A percentile compares a stretch with the other conserved stretches of the same genome.
These are phyloP conservation scores for Cheilosia vernalis DNA, from an alignment of 2,888 invertebrate genomes.

Conservation along the genomic window DNA sequence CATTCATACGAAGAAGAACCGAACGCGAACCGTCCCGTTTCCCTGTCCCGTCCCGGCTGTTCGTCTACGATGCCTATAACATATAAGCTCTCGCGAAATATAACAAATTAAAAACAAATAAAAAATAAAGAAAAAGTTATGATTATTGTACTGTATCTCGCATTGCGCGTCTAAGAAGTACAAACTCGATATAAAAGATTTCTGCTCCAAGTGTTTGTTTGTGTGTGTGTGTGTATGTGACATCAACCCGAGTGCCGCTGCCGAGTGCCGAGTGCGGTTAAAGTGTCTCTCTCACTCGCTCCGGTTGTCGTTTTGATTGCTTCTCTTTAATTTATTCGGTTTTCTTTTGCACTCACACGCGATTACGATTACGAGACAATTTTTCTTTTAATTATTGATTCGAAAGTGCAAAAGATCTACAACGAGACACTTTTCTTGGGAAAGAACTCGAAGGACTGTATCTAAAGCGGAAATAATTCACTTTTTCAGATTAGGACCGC, in stretches of 20 bases:
- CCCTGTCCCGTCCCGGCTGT: neutral
- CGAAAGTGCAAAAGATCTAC: conserved; percentile 63
- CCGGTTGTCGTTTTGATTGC: conserved; percentile 50
- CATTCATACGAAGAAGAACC: conserved; percentile 9
- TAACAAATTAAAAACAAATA: conserved; percentile 56
- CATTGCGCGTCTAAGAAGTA: conserved; percentile 72
- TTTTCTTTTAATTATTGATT: conserved; percentile 71
- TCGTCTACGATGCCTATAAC: neutral
- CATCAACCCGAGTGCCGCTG: conserved; percentile 24
- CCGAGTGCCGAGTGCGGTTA: conserved; percentile 15
- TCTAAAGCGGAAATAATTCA: conserved; percentile 49
- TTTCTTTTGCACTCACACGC: conserved; percentile 59
- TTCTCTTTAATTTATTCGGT: conserved; percentile 70
- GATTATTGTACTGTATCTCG: conserved; percentile 30
- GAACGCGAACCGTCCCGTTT: too few species aligned
- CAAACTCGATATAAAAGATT: conserved; percentile 46
- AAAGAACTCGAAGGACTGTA: neutral
- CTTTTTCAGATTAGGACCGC: neutral
- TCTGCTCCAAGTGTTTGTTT: conserved; percentile 9
- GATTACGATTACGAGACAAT: conserved; percentile 66
- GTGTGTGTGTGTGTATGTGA: conserved; percentile 50
- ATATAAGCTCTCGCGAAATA: conserved; percentile 20
- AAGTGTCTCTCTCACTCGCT: conserved; percentile 60
- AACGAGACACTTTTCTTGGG: conserved; percentile 26
- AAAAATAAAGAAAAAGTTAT: conserved; percentile 24